Conservation (phyloP, 2,888 invertebrate species). For the Podabrus alpinus region DNA sequence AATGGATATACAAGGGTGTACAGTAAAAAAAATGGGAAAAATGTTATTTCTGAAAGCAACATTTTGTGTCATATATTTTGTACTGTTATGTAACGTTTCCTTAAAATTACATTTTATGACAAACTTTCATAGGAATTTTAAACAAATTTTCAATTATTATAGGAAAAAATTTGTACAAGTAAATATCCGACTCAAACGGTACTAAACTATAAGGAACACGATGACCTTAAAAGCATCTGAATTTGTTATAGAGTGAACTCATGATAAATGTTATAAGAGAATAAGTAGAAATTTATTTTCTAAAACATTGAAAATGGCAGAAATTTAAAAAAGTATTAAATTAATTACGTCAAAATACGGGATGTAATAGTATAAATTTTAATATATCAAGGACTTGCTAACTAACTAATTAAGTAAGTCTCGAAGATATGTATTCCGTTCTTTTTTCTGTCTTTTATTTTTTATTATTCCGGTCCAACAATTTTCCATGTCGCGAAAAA, state of each 20-base stretch:
- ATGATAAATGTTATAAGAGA: conserved; percentile 14
- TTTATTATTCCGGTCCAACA: no score
- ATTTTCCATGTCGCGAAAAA: no score
- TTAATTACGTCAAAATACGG: background rate
- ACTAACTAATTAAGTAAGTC: background rate
- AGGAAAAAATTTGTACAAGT: conserved; percentile 16
- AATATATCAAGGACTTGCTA: background rate
- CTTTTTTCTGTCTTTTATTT: no score
- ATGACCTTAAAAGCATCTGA: conserved; percentile 23
- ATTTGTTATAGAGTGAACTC: conserved; percentile 25
- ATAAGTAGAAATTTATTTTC: background rate
- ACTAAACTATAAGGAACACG: conserved; percentile 21
- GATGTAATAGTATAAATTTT: background rate
- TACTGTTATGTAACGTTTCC: conserved; percentile 9
- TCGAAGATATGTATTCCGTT: no score
- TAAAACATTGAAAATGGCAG: background rate
- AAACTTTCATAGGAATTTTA: background rate
- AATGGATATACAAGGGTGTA: background rate
- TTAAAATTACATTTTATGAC: background rate
- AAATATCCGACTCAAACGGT: conserved; percentile 35
- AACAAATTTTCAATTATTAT: background rate
- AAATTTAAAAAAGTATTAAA: background rate
- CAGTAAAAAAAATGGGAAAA: background rate
- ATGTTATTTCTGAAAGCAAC: background rate
- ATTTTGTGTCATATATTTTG: conserved; percentile 1